Evolutionary conservation across 1,140 invertebrate genomes (phyloP).

Genomic region (Panagrolaimus sp.): DNA sequence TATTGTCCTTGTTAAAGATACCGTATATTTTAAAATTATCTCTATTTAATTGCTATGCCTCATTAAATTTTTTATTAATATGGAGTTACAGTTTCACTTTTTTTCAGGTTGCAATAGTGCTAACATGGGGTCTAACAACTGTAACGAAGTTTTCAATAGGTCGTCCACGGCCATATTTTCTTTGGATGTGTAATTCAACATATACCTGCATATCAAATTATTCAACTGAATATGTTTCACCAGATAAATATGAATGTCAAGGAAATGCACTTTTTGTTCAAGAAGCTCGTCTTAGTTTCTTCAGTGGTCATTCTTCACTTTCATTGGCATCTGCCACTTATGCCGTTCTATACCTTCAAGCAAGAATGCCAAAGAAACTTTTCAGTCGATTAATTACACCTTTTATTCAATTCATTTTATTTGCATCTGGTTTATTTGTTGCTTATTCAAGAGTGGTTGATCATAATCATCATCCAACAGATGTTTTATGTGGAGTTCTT

Average conservation of each 20-base stretch:
- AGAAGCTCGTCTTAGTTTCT: conserved; percentile 1
- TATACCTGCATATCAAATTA: too few relatives aligned
- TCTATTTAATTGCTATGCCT: too few relatives aligned
- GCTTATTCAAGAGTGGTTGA: background rate
- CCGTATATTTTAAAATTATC: too few relatives aligned
- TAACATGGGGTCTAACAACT: background rate
- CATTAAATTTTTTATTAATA: background rate
- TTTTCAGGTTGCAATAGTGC: background rate
- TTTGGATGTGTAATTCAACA: background rate
- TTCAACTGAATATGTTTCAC: too few relatives aligned
- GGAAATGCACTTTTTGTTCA: background rate
- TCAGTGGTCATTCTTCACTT: conserved; percentile 1
- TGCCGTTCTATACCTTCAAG: background rate
- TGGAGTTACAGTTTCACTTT: background rate
- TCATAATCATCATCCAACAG: background rate
- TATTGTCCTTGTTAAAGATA: too few relatives aligned
- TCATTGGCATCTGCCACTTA: background rate
- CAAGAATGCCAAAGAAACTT: background rate
- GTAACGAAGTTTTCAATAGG: conserved; percentile 7
- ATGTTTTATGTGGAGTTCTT: background rate
- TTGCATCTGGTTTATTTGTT: background rate
- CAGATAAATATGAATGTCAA: background rate
- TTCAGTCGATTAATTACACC: background rate
- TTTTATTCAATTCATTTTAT: background rate
- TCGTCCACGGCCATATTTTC: background rate